phyloP scores from a whole-genome alignment of 2,113 vertebrate species.

The Vicugna pacos region DNA sequence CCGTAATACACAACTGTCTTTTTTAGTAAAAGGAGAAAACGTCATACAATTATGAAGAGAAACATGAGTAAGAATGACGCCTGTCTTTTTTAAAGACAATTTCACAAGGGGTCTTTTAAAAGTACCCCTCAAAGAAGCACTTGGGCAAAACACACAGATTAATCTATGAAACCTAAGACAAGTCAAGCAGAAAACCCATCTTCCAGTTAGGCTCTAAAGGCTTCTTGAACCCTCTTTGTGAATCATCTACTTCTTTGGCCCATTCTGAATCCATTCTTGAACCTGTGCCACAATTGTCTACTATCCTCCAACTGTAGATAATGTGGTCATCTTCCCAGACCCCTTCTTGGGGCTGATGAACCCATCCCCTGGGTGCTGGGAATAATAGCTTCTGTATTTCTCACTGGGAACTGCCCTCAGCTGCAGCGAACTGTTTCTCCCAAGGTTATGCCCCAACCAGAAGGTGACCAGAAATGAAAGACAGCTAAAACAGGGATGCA shows the following conservation, averaged over 20 bases:
- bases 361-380: background rate
- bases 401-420: background rate
- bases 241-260: background rate
- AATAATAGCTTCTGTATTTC: background rate
- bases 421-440: background rate
- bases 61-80: too few relatives aligned
- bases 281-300: background rate
- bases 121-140: background rate
- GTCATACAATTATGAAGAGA: too few relatives aligned
- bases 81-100: background rate
- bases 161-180: background rate
- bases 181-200: background rate
- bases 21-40: background rate
- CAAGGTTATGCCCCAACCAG: background rate
- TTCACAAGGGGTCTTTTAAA: background rate
- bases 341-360: background rate
- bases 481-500: background rate
- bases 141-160: background rate
- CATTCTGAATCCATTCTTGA: background rate
- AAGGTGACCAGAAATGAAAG: background rate
- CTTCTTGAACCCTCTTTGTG: background rate
- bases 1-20: background rate
- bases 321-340: background rate
- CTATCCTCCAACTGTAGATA: background rate
- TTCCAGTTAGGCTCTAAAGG: background rate